Evolutionary conservation across 2,797 vertebrate species (phyloP).

Genomic region (Anas bernieri): DNA sequence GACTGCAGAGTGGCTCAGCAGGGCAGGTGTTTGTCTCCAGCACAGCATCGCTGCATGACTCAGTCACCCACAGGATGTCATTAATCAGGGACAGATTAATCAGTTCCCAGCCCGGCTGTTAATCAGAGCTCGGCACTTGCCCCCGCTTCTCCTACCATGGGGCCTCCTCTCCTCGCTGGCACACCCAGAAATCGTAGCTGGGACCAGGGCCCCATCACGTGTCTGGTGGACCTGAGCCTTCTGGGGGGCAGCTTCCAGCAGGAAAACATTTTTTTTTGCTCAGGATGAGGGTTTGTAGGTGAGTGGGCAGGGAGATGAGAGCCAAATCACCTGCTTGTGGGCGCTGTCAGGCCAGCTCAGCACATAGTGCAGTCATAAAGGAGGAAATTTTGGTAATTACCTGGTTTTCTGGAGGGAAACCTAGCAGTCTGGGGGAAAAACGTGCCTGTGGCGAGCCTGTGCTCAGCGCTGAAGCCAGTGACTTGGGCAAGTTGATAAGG

Average conservation of each 20-base stretch:
- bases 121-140: neutral
- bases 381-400: neutral
- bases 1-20: neutral
- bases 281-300: neutral
- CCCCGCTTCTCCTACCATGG: neutral
- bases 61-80: constrained; percentile 23
- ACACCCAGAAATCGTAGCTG: neutral
- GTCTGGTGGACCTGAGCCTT: fast-evolving
- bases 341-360: neutral
- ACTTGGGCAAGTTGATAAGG: neutral
- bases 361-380: neutral
- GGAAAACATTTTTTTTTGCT: fast-evolving
- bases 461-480: neutral
- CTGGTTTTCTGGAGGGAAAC: neutral
- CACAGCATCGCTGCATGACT: neutral
- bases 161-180: neutral
- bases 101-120: neutral
- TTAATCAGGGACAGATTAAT: constrained; percentile 25
- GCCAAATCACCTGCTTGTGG: neutral
- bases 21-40: constrained; percentile 4
- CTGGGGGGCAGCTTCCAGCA: neutral
- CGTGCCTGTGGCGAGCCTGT: neutral
- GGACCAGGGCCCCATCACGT: fast-evolving
- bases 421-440: neutral
- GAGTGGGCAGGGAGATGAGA: fast-evolving